Evolutionary conservation across 2,797 vertebrate species (phyloP).

Genomic region (Mallotus villosus): DNA sequence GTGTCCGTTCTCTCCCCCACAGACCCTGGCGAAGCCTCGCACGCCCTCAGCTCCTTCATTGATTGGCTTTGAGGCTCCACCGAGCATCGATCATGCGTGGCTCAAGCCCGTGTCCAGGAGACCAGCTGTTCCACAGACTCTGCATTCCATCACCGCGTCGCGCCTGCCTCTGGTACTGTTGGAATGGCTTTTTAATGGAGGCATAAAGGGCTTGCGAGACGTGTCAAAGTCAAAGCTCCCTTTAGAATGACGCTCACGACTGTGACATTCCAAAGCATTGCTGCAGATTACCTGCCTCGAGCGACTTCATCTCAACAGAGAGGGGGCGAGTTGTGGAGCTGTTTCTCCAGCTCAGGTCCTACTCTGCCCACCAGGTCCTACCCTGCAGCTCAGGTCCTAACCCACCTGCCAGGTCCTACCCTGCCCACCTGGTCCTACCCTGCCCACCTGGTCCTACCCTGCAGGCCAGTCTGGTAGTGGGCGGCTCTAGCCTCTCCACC

Average conservation of each 20-base stretch:
- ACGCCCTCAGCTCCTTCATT: too few species aligned
- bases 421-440: too few species aligned
- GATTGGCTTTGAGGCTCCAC: too few species aligned
- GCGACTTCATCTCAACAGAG: not conserved
- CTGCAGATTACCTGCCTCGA: not conserved
- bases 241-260: not conserved
- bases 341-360: not conserved
- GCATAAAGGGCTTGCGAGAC: not conserved
- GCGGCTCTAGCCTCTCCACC: not conserved
- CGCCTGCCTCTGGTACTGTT: not conserved
- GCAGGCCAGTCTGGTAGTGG: not conserved
- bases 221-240: not conserved
- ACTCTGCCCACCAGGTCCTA: too few species aligned
- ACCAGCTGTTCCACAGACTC: not conserved
- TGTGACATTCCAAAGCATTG: not conserved
- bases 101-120: too few species aligned
- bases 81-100: too few species aligned
- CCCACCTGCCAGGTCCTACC: too few species aligned
- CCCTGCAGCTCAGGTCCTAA: too few species aligned
- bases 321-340: not conserved
- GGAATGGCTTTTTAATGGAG: not conserved
- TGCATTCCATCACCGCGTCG: not conserved
- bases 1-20: conserved; percentile 53
- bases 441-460: not conserved
- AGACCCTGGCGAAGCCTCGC: conserved; percentile 35